Evolutionary conservation across 1,140 invertebrate genomes (phyloP).

Genomic region (Caenorhabditis inopinata): DNA sequence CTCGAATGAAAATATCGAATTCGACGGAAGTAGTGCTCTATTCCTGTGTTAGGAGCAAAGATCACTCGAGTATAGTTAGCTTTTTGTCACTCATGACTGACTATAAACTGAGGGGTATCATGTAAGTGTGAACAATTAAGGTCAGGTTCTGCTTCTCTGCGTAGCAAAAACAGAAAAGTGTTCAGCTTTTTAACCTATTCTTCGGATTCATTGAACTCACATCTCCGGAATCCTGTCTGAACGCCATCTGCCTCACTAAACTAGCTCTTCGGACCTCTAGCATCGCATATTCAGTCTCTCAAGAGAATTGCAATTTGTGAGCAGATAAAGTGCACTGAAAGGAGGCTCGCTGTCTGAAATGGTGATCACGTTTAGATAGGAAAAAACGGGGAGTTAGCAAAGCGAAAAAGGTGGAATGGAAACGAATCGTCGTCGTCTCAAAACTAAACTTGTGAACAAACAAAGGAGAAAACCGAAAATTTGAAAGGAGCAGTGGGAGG

Average conservation of each 20-base stretch:
- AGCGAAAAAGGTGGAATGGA: constrained; percentile 26
- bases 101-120: too few relatives aligned
- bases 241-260: constrained; percentile 33
- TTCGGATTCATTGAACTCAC: neutral
- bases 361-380: neutral
- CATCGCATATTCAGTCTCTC: constrained; percentile 7
- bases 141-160: too few relatives aligned
- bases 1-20: too few relatives aligned
- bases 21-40: too few relatives aligned
- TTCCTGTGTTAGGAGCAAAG: too few relatives aligned
- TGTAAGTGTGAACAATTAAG: too few relatives aligned
- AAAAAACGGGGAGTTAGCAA: neutral
- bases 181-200: too few relatives aligned
- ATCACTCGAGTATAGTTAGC: too few relatives aligned
- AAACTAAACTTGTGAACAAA: constrained; percentile 31
- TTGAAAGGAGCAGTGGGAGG: neutral
- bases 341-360: neutral
- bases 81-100: too few relatives aligned
- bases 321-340: neutral
- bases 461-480: neutral
- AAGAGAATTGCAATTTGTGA: neutral
- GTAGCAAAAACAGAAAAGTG: too few relatives aligned
- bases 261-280: constrained; percentile 35
- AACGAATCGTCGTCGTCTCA: too few relatives aligned
- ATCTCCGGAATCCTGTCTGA: constrained; percentile 38